Percentiles rank a stretch among this genome's conserved stretches.
Conservation (phyloP, 2,888 invertebrate genomes). For the Odontomyia ornata region DNA sequence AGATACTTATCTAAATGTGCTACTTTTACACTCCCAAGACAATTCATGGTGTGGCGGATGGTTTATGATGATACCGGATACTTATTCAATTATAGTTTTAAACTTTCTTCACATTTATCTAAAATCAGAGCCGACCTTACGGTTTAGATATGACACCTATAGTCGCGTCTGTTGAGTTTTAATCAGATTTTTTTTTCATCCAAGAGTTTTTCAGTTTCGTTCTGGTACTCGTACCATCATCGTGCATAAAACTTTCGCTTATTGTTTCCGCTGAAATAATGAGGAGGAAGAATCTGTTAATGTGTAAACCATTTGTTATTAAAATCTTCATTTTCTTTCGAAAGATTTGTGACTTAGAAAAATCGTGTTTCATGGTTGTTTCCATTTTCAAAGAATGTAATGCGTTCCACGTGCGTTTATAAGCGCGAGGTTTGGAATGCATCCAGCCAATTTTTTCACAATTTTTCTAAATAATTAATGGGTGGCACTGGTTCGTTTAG, state of each 20-base stretch:
- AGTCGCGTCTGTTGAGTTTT: background rate
- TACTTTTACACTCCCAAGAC: slow-evolving; percentile 29
- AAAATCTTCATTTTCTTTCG: background rate
- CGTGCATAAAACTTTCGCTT: slow-evolving; percentile 18
- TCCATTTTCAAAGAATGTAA: background rate
- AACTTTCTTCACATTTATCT: slow-evolving; percentile 40
- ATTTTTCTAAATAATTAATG: background rate
- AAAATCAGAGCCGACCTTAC: slow-evolving; percentile 36
- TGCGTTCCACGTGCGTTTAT: background rate
- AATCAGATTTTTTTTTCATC: slow-evolving; percentile 5
- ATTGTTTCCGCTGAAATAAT: slow-evolving; percentile 15
- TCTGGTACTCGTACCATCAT: slow-evolving; percentile 13
- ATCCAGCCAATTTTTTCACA: too few species aligned
- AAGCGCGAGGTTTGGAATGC: background rate
- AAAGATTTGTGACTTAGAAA: background rate
- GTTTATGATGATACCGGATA: slow-evolving; percentile 19
- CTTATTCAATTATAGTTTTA: slow-evolving; percentile 27
- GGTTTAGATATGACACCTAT: slow-evolving; percentile 32
- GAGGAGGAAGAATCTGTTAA: background rate
- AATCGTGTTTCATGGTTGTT: background rate
- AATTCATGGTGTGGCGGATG: slow-evolving; percentile 18
- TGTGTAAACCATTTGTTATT: background rate
- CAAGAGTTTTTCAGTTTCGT: background rate
- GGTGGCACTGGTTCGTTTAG: too few species aligned
- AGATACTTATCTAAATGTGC: slow-evolving; percentile 31